These are phyloP conservation scores for Alentia gelatinosa DNA, from an alignment of 2,888 invertebrate genomes.

Conservation along the genomic window DNA sequence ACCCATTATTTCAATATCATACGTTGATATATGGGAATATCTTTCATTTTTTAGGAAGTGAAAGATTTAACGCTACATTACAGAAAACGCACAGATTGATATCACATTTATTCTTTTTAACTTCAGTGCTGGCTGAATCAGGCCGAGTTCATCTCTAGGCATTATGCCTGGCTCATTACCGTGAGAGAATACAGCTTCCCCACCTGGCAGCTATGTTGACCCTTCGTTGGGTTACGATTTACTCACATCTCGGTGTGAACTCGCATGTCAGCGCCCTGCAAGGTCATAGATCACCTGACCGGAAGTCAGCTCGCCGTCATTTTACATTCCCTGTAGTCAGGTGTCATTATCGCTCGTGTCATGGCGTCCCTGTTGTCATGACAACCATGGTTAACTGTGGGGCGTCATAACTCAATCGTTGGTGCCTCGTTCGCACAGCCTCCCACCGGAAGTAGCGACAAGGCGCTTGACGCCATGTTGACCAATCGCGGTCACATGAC, in stretches of 20 bases:
- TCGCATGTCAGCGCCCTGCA: background rate
- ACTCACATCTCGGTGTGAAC: background rate
- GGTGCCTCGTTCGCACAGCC: background rate
- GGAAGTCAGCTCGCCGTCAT: background rate
- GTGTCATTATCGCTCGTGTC: background rate
- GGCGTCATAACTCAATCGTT: background rate
- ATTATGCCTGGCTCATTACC: background rate
- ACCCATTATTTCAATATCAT: no score
- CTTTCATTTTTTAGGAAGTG: no score
- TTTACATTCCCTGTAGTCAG: background rate
- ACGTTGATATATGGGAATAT: no score
- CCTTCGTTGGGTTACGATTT: background rate
- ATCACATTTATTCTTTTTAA: no score
- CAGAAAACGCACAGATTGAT: no score
- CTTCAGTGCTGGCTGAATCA: no score
- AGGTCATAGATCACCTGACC: conserved; percentile 30
- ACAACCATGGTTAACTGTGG: background rate
- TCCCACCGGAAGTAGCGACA: background rate
- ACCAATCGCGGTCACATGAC: background rate
- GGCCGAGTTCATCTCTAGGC: no score
- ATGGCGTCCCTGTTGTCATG: background rate
- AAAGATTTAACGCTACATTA: no score
- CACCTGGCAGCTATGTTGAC: background rate
- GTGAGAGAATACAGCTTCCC: background rate
- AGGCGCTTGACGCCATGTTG: background rate